phyloP scores from a whole-genome alignment of 2,113 vertebrate genomes.

The Eurypyga helias region DNA sequence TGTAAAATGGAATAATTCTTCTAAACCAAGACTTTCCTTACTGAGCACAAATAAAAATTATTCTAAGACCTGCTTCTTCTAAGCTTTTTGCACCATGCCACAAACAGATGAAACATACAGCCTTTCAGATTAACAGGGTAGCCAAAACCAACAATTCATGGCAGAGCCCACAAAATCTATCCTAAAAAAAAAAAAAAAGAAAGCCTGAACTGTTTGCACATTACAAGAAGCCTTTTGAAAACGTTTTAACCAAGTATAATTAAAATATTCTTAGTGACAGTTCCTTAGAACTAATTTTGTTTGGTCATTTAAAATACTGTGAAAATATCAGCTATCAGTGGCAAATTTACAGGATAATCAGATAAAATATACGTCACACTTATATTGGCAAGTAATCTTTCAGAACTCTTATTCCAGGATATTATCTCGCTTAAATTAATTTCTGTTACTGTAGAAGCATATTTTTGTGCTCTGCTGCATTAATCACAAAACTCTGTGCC shows the following conservation, averaged over 20 bases:
- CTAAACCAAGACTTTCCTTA: background rate
- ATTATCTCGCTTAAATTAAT: background rate
- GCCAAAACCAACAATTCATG: background rate
- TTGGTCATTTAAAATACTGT: background rate
- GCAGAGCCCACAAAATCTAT: background rate
- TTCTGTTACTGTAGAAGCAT: conserved; percentile 6
- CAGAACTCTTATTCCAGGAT: background rate
- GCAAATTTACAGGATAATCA: background rate
- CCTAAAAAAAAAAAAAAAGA: background rate
- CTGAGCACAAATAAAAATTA: background rate
- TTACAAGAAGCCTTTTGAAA: background rate
- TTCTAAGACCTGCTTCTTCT: background rate
- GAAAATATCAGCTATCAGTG: background rate
- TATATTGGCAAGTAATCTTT: background rate
- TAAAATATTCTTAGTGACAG: background rate
- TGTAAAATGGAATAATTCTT: background rate
- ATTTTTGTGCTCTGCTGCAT: background rate
- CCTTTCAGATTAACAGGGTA: background rate
- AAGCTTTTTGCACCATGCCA: background rate
- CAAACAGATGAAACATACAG: background rate
- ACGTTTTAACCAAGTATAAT: background rate
- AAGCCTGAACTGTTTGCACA: background rate
- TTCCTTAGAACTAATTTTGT: background rate
- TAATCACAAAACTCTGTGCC: background rate
- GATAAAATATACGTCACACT: background rate